Evolutionary conservation across 1,140 invertebrate species (phyloP).

Genomic region (Drosophila lacteicornis): DNA sequence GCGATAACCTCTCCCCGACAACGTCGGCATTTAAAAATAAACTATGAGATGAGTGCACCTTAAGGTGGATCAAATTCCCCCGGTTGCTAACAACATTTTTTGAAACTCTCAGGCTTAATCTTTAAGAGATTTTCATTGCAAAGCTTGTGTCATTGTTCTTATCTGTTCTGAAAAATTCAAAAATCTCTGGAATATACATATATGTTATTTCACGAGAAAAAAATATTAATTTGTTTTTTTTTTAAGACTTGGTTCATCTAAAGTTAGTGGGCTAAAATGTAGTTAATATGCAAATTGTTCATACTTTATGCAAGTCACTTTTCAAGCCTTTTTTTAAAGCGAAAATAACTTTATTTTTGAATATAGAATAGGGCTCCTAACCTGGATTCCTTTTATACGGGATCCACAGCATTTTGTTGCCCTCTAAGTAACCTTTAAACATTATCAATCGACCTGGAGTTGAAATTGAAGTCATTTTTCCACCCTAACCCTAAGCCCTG

Average conservation of each 20-base stretch:
- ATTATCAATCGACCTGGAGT: slow-evolving; percentile 7
- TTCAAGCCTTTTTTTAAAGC: no score
- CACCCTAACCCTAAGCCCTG: background rate
- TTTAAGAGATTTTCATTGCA: background rate
- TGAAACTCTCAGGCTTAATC: background rate
- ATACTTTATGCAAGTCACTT: no score
- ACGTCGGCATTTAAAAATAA: slow-evolving; percentile 60
- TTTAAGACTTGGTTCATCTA: no score
- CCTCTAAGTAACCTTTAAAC: background rate
- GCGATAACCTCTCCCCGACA: slow-evolving; percentile 56
- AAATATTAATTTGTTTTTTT: background rate
- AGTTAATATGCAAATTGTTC: no score
- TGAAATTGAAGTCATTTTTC: slow-evolving; percentile 5
- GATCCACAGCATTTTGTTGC: background rate
- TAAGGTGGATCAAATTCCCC: slow-evolving; percentile 11
- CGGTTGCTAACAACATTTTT: slow-evolving; percentile 9
- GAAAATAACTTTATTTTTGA: background rate
- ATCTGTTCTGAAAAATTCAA: no score
- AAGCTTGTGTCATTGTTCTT: no score
- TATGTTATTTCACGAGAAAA: background rate
- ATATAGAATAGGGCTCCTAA: background rate
- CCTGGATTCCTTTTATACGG: slow-evolving; percentile 7
- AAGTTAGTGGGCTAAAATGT: no score
- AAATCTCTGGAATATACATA: no score
- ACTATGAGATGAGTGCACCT: slow-evolving; percentile 44